These are phyloP conservation scores for Serrognathus titanus DNA, from an alignment of 2,888 invertebrate species.

Conservation along the genomic window DNA sequence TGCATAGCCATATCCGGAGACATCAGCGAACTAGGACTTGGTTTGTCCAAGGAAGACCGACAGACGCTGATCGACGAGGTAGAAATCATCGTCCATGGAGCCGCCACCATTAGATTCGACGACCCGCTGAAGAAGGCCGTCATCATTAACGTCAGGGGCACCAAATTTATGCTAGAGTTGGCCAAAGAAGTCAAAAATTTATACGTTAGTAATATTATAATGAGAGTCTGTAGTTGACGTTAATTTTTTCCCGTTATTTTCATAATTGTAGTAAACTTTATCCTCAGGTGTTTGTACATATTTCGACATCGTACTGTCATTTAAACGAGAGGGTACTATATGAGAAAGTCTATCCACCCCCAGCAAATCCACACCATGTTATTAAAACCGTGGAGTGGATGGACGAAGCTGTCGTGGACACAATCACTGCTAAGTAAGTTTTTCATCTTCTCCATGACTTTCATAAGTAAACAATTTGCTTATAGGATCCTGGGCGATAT, in stretches of 20 bases:
- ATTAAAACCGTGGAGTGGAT: conserved; percentile 78
- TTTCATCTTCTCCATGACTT: not conserved
- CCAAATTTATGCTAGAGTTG: conserved; percentile 80
- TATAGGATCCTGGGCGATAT: conserved; percentile 67
- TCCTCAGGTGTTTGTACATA: conserved; percentile 66
- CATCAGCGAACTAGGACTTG: conserved; percentile 62
- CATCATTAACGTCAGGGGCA: conserved; percentile 87
- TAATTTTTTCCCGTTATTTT: too few species aligned
- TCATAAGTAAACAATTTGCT: not conserved
- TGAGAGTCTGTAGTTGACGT: not conserved
- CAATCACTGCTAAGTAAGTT: conserved; percentile 60
- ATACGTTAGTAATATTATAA: conserved; percentile 60
- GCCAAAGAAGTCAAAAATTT: conserved; percentile 75
- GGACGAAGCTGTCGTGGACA: conserved; percentile 65
- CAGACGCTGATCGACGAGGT: conserved; percentile 60
- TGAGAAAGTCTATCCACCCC: conserved; percentile 84
- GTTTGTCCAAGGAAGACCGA: conserved; percentile 63
- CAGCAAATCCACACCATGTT: conserved; percentile 70
- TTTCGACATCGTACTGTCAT: conserved; percentile 91
- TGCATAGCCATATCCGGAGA: conserved; percentile 72
- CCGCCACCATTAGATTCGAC: conserved; percentile 79
- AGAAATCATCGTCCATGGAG: conserved; percentile 81
- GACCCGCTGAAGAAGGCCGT: conserved; percentile 87
- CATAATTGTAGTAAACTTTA: conserved; percentile 1
- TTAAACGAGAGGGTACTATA: conserved; percentile 75